Conservation (phyloP, 2,797 vertebrate genomes). For the Catamblyrhynchus diadema region DNA sequence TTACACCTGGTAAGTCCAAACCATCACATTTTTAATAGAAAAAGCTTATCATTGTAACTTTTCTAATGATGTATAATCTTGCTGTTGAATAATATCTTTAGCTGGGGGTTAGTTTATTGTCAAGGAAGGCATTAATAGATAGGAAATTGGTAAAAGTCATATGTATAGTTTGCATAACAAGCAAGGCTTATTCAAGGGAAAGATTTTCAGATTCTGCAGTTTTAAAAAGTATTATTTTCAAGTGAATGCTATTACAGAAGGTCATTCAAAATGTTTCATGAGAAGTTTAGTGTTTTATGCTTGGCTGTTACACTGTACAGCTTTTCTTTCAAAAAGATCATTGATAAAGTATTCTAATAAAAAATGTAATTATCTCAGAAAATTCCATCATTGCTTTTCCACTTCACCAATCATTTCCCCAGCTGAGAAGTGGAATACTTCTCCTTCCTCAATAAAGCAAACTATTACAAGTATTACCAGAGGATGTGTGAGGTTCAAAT, state of each 20-base stretch:
- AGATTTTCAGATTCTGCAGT: not conserved
- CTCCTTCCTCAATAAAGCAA: constrained; percentile 31
- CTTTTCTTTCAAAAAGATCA: constrained; percentile 25
- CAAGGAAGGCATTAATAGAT: not conserved
- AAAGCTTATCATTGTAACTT: not conserved
- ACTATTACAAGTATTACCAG: not conserved
- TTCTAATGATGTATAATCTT: not conserved
- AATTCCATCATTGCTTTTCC: constrained; percentile 35
- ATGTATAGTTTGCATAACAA: not conserved
- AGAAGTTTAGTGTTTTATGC: not conserved
- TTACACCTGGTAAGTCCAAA: constrained; percentile 91
- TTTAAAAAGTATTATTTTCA: not conserved
- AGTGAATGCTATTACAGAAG: not conserved
- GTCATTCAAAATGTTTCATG: not conserved
- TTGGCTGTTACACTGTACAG: not conserved
- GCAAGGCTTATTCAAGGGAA: not conserved
- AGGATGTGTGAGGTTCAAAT: not conserved
- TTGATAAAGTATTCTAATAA: constrained; percentile 28
- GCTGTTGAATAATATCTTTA: not conserved
- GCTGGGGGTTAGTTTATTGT: not conserved
- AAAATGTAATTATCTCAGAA: constrained; percentile 30
- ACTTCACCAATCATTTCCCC: not conserved
- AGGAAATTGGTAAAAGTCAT: not conserved
- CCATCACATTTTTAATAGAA: not conserved
- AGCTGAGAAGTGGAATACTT: not conserved